phyloP scores from a whole-genome alignment of 1,140 invertebrate species.

The Euwallacea similis region DNA sequence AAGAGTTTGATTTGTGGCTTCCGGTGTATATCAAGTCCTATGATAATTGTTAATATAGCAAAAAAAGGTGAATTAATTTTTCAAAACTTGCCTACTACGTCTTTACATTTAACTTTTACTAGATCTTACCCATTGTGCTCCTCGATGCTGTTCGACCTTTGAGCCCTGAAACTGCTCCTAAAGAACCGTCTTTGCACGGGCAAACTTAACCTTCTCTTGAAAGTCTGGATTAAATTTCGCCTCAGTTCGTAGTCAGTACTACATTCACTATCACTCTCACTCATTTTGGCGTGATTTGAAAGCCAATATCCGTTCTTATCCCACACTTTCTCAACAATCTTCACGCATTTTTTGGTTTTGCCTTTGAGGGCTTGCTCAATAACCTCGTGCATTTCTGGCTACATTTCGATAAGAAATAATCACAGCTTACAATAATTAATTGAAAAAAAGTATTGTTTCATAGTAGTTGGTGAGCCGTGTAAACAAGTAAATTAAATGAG shows the following conservation, averaged over 20 bases:
- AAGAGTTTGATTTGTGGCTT: no score
- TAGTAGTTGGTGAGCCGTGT: no score
- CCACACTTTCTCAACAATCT: slow-evolving; percentile 15
- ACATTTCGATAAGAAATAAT: no score
- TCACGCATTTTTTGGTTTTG: slow-evolving; percentile 18
- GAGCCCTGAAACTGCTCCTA: slow-evolving; percentile 25
- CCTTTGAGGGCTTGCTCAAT: background rate
- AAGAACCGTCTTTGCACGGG: slow-evolving; percentile 38
- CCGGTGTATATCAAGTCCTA: no score
- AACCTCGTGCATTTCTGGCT: no score
- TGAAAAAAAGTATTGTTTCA: no score
- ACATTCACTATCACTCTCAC: slow-evolving; percentile 1
- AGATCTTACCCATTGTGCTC: slow-evolving; percentile 26
- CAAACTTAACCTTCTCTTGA: slow-evolving; percentile 39
- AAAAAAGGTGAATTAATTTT: no score
- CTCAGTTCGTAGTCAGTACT: background rate
- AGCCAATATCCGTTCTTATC: slow-evolving; percentile 2
- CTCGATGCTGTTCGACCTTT: slow-evolving; percentile 28
- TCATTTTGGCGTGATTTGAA: background rate
- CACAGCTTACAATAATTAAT: background rate
- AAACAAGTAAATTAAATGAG: no score
- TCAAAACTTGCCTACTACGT: background rate
- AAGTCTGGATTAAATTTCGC: slow-evolving; percentile 12
- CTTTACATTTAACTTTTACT: background rate
- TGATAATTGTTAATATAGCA: no score